Evolutionary conservation across 2,888 invertebrate species (phyloP), one percentile per base, ranked within the genome.

Genomic region (Augiades crinisus): DNA sequence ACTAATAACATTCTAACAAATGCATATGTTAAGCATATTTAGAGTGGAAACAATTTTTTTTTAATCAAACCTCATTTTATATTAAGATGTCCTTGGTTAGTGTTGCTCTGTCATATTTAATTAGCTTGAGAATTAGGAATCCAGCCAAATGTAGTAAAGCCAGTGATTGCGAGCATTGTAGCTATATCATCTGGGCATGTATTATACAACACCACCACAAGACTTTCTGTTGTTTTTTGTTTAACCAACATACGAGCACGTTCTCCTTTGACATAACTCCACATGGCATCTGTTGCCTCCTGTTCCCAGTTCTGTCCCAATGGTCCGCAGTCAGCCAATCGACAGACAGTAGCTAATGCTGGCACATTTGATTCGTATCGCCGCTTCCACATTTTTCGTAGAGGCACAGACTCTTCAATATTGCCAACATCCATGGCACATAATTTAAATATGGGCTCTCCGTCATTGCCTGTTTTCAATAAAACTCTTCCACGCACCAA

Each of bases 381-480:
- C 2, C 17, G 17, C 1, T 12, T 30, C 57, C 56, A 55, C 44
- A 63, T 40, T 8, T 53, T 40, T 17, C 53, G 55, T 1, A 61
- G 3, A 2, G 62, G 55, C 2, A 71, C 56, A 0, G 41, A 16
- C 41, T 58, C 63, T 14, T 71, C 70, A 3, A 61, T 31, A 40
- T 54, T 62, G 0, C 73, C 73, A 52, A 64, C 64, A 51, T 73
- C 73, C 16, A 60, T 47, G 3, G 71, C 60, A 49, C 56, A 64
- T 16, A 73, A 37, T 45, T 68, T 66, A 49, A 58, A 67, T 7
- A 3, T 44, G 10, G 19, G 4, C 5, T 21, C 31, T 0, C 12
- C 5, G 2, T 13, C 30, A 1, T 12, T 1, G 5, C 5, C 8
- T 2, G 8, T 2, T 24, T 0, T 38, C 8, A n/a, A 14, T 30